Evolutionary conservation across 2,888 invertebrate species (phyloP).

Genomic region (Erpobdella octoculata): DNA sequence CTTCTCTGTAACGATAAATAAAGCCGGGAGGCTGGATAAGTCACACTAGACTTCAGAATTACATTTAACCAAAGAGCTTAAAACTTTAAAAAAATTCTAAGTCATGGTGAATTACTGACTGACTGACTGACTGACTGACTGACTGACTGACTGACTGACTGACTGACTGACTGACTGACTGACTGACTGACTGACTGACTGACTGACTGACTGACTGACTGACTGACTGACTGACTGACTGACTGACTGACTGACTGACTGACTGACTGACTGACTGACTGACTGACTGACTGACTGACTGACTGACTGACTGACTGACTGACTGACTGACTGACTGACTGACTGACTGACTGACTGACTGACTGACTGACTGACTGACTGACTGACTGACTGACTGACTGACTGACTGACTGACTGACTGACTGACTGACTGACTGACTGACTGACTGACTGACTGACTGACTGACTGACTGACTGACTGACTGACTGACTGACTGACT

Average conservation of each 20-base stretch:
- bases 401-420: not conserved
- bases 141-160: not conserved
- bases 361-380: conserved; percentile 1
- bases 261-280: conserved; percentile 2
- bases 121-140: not conserved
- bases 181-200: conserved; percentile 2
- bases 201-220: conserved; percentile 2
- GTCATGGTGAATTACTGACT: no score
- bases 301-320: conserved; percentile 2
- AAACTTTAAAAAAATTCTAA: no score
- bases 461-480: conserved; percentile 1
- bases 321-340: not conserved
- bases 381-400: not conserved
- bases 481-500: conserved; percentile 2
- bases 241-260: conserved; percentile 2
- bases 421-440: not conserved
- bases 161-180: conserved; percentile 1
- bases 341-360: not conserved
- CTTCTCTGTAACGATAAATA: no score
- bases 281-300: conserved; percentile 2
- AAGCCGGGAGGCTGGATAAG: no score
- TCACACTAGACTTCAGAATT: no score
- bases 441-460: not conserved
- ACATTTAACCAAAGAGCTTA: no score
- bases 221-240: conserved; percentile 2